Percentiles rank a stretch among this genome's conserved stretches.
phyloP scores from a whole-genome alignment of 2,113 vertebrate genomes.

The Tricholaema leucomelas region DNA sequence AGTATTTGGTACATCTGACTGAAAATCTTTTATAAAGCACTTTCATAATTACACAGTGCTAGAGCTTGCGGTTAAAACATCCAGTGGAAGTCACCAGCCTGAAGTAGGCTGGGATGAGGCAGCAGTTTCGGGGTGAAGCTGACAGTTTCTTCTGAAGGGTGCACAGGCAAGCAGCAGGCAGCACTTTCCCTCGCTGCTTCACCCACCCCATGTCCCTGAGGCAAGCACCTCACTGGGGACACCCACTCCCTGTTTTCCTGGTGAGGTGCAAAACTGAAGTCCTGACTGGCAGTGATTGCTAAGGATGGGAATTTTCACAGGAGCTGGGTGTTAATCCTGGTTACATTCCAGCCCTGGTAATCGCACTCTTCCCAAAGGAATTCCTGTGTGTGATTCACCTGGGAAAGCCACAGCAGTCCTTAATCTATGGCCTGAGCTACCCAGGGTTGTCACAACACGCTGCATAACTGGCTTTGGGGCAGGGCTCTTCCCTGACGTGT shows the following conservation, averaged over 20 bases:
- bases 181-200: rapidly evolving
- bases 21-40: neutral
- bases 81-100: neutral
- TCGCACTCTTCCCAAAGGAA: neutral
- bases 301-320: neutral
- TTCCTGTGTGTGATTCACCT: neutral
- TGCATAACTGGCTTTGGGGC: neutral
- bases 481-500: neutral
- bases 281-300: neutral
- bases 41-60: neutral
- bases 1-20: rapidly evolving
- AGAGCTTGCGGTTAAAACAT: neutral
- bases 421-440: neutral
- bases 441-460: neutral
- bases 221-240: neutral
- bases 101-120: neutral
- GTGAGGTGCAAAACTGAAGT: neutral
- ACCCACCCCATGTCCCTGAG: neutral
- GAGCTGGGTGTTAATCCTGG: neutral
- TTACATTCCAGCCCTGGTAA: neutral
- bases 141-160: neutral
- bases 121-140: neutral
- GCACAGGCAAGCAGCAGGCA: neutral
- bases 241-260: neutral
- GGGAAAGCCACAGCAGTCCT: neutral